These are phyloP conservation scores for Eubasilissa splendida DNA, from an alignment of 2,888 invertebrate genomes.

Conservation along the genomic window DNA sequence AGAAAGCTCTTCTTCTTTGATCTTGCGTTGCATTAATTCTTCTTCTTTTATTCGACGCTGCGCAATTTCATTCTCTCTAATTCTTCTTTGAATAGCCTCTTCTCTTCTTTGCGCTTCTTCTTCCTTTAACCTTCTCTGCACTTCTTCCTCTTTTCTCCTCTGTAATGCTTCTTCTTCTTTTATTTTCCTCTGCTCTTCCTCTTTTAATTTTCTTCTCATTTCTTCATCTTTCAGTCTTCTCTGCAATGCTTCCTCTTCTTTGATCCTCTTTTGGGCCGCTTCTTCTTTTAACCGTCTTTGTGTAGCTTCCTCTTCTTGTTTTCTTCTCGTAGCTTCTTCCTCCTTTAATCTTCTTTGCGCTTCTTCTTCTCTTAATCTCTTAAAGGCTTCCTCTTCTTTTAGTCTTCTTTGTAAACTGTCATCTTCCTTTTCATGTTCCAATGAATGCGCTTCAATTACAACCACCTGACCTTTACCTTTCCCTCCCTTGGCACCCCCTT, in stretches of 20 bases:
- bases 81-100: conserved; percentile 52
- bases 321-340: conserved; percentile 54
- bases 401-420: conserved; percentile 55
- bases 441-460: conserved; percentile 75
- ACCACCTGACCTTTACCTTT: conserved; percentile 83
- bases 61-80: conserved; percentile 50
- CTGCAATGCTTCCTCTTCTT: conserved; percentile 57
- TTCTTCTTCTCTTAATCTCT: conserved; percentile 53
- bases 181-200: conserved; percentile 57
- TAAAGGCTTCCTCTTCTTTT: conserved; percentile 65
- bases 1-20: conserved; percentile 47
- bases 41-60: conserved; percentile 59
- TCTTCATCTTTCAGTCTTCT: conserved; percentile 58
- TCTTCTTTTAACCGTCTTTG: conserved; percentile 50
- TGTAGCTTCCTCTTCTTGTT: conserved; percentile 42
- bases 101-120: conserved; percentile 52
- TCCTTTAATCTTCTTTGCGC: conserved; percentile 43
- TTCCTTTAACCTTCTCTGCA: conserved; percentile 46
- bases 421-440: conserved; percentile 66
- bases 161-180: conserved; percentile 58
- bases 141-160: conserved; percentile 48
- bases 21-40: conserved; percentile 52
- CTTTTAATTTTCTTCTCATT: conserved; percentile 54
- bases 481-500: conserved; percentile 80
- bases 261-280: conserved; percentile 57